Evolutionary conservation across 2,113 vertebrate genomes (phyloP), one percentile per base, ranked within the genome.

Genomic region (Muntiacus muntjak): DNA sequence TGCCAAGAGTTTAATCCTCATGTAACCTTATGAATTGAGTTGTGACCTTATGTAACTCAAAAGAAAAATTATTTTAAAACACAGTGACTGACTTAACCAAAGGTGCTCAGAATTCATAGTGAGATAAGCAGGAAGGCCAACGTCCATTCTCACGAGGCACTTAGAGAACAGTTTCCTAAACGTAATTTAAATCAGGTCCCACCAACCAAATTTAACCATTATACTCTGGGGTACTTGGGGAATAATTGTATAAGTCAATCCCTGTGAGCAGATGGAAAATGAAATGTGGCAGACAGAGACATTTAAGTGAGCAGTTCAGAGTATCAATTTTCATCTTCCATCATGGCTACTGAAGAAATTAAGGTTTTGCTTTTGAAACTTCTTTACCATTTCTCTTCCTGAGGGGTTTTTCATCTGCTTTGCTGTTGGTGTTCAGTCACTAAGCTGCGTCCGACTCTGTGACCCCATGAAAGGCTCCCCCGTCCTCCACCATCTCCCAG

Each of bases 351-450:
- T 36, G 45, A 91, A 94, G 76, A 96, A 91, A 95, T 78, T 79
- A 94, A 93, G 33, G 57, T 25, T 64, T 90, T 94, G 60, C 67
- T 89, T 92, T 95, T 71, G 45, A 94, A 97, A 87, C 5, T 90
- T 89, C 84, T 89, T 88, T 50, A 67, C 45, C 15, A 79, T 36
- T 19, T 97, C 62, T 96, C 87, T 95, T 96, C 74, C 60, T 78
- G 15, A 60, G 71, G 52, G 25, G 16, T 91, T 97, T 98, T 96
- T 89, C 17, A 84, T 54, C 36, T 43, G 67, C 67, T 40, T 36
- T 36, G 5, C 5, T 33, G 7, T 25, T 25, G 55, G 14, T 76
- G 40, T 76, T 43, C 71, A 43, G 36, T 76, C 36, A 26, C 71
- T 13, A 40, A 43, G 23, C 43, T 14, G 71, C 7, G 6, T 76